Percentiles rank a stretch among this genome's conserved stretches.
These are phyloP conservation scores for Marmota monax DNA, from an alignment of 2,113 vertebrate species.

Conservation along the genomic window DNA sequence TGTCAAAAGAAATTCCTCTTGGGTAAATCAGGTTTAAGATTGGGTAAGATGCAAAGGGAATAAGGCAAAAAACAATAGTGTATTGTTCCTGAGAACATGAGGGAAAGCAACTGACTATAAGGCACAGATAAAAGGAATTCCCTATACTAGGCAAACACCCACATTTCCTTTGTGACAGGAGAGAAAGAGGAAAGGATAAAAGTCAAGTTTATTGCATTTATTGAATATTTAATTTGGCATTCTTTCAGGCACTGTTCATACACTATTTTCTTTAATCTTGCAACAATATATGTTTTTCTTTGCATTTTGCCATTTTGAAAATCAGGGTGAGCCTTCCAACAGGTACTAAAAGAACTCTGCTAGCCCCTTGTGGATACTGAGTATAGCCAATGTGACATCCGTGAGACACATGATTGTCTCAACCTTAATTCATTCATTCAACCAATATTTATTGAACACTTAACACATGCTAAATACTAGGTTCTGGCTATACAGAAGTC, in stretches of 20 bases:
- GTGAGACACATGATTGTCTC: background rate
- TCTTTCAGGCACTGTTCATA: constrained; percentile 18
- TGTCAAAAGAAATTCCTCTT: background rate
- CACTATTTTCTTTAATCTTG: constrained; percentile 53
- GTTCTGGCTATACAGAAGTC: background rate
- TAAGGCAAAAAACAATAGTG: background rate
- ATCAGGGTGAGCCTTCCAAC: constrained; percentile 20
- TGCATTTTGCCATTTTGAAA: constrained; percentile 41
- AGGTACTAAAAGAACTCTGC: background rate
- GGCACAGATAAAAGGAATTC: background rate
- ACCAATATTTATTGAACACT: constrained; percentile 34
- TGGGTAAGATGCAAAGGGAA: background rate
- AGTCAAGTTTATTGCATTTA: background rate
- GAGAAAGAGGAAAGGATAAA: background rate
- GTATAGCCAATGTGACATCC: background rate
- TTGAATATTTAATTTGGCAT: constrained; percentile 26
- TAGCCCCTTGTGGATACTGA: background rate
- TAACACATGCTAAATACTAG: background rate
- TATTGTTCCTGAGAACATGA: background rate
- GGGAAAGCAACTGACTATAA: background rate
- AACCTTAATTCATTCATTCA: background rate
- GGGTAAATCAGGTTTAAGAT: background rate
- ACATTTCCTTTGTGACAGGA: constrained; percentile 30
- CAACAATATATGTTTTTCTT: background rate
- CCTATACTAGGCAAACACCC: constrained; percentile 1